Evolutionary conservation across 2,113 vertebrate species (phyloP), one percentile per base, ranked within the genome.

Genomic region (Rousettus leschenaultii): DNA sequence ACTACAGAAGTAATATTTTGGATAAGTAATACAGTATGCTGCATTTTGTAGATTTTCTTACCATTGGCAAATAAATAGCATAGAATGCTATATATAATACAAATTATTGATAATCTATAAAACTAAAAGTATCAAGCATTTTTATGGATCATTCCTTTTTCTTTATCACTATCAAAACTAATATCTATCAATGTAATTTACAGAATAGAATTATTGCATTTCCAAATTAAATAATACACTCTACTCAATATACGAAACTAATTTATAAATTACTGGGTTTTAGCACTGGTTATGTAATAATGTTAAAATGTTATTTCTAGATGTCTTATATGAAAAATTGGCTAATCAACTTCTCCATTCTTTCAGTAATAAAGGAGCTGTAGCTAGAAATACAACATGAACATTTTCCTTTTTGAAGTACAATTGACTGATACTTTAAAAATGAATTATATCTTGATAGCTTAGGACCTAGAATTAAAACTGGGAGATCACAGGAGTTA

Each of bases 221-320:
- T 94, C 28, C 15, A 91, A 48, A 86, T 95, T 94, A 77, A 96
- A 35, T 86, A 91, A 77, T 24, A 3, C 1, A 68, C 71, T 77
- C 0, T 35, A 80, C 2, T 88, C 83, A 38, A 91, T 94, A 38
- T 66, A 97, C 73, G 65, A 66, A 93, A 71, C 7, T 40, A 93
- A 96, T 91, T 93, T 91, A 82, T 40, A 73, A 53, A 65, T 96
- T 79, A 59, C 18, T 65, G 0, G 13, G 14, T 43, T 92, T 86
- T 84, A 45, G 30, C 85, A 86, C 13, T 75, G 14, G 2, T 55
- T 91, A 24, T 28, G 11, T 59, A 83, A 85, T 59, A 88, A n/a
- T 80, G 8, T 80, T 86, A 75, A 93, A 91, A 80, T 74, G 45
- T 75, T 92, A 94, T 71, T 78, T 94, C 91, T 55, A 61, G 16